phyloP scores from a whole-genome alignment of 2,797 vertebrate genomes.

The Crax fasciolata region DNA sequence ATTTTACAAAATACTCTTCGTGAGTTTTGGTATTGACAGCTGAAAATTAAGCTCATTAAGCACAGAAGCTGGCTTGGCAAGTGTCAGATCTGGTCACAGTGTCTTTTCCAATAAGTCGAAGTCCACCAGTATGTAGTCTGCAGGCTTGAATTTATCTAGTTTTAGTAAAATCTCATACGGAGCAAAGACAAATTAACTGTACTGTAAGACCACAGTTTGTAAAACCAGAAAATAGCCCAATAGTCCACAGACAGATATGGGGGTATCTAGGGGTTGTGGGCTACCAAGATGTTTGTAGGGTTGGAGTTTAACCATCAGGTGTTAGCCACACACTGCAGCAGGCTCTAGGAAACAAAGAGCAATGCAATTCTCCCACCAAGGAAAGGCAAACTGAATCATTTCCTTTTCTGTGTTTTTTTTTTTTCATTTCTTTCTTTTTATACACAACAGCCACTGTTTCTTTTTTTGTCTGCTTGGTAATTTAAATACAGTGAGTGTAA shows the following conservation, averaged over 20 bases:
- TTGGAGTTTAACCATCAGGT: not conserved
- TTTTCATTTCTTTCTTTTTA: conserved; percentile 14
- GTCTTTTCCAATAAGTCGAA: not conserved
- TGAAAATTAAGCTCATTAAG: not conserved
- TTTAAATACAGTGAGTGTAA: not conserved
- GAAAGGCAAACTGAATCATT: conserved; percentile 61
- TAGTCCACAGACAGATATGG: not conserved
- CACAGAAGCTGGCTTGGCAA: not conserved
- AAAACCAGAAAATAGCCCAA: not conserved
- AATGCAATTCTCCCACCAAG: conserved; percentile 16
- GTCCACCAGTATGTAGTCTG: not conserved
- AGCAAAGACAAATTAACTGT: not conserved
- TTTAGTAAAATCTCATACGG: not conserved
- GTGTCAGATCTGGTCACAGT: not conserved
- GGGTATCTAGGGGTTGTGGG: not conserved
- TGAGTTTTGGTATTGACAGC: not conserved
- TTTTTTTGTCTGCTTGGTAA: not conserved
- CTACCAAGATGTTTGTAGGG: not conserved
- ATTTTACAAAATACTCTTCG: not conserved
- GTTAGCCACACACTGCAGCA: not conserved
- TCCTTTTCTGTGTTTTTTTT: conserved; percentile 23
- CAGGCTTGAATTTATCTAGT: not conserved
- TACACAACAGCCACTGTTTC: conserved; percentile 37
- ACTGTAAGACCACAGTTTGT: not conserved
- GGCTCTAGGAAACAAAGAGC: conserved; percentile 37